phyloP scores from a whole-genome alignment of 2,113 vertebrate genomes.

The Pelodiscus sinensis region DNA sequence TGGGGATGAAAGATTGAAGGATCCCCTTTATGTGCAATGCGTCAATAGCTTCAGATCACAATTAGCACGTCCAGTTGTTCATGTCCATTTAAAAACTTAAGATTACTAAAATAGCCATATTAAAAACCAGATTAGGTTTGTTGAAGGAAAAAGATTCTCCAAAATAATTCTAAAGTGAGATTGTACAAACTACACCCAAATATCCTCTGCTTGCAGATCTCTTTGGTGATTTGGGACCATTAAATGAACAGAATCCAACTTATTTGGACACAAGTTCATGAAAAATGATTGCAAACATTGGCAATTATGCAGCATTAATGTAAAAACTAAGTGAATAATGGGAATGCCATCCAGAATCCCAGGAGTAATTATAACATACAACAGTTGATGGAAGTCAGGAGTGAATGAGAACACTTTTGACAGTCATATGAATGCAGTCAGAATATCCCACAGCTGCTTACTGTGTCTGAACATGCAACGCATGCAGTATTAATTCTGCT shows the following conservation, averaged over 20 bases:
- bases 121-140: rapidly evolving
- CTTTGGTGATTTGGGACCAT: background rate
- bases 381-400: background rate
- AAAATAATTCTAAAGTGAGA: background rate
- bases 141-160: background rate
- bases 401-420: background rate
- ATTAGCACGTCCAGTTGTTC: background rate
- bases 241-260: background rate
- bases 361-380: background rate
- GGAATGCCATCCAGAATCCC: background rate
- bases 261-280: background rate
- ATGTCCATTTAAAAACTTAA: background rate
- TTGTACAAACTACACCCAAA: background rate
- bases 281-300: background rate
- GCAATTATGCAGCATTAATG: background rate
- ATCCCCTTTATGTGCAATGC: background rate
- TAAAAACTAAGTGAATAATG: background rate
- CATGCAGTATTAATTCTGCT: background rate
- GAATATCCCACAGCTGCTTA: background rate
- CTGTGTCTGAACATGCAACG: background rate
- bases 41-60: rapidly evolving
- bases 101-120: background rate
- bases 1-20: rapidly evolving
- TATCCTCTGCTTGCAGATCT: background rate
- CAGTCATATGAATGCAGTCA: background rate